Evolutionary conservation across 1,140 invertebrate species (phyloP).

Genomic region (roundworm (Caenorhabditis elegans)): DNA sequence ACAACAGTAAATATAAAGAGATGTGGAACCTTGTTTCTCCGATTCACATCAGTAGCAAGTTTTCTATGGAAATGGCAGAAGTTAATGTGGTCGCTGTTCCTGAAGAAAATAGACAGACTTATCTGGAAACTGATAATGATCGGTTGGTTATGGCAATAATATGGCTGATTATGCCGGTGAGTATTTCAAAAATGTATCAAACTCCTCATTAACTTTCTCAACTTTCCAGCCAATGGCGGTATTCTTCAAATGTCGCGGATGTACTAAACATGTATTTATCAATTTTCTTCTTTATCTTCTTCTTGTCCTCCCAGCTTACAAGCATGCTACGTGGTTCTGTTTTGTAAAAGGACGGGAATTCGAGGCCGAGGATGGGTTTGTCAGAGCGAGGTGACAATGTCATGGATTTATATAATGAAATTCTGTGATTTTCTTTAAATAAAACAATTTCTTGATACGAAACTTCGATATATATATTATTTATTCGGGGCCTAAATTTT

Average conservation of each 20-base stretch:
- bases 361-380: background rate
- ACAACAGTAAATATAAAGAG: no score
- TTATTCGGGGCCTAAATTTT: no score
- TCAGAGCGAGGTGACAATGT: background rate
- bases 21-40: no score
- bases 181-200: background rate
- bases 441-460: no score
- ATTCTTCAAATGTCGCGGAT: conserved; percentile 7
- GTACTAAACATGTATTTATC: background rate
- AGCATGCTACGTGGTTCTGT: conserved; percentile 20
- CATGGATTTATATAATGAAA: no score
- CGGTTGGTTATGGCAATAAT: background rate
- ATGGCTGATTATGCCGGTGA: background rate
- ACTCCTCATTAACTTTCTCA: no score
- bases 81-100: no score
- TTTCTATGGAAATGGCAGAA: no score
- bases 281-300: background rate
- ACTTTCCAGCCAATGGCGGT: background rate
- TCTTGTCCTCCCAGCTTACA: background rate
- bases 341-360: background rate
- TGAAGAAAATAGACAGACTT: no score
- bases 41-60: no score
- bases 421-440: no score
- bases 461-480: no score
- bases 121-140: conserved; percentile 1